phyloP scores from a whole-genome alignment of 2,113 vertebrate species.

The Forbesichthys papilliferus region DNA sequence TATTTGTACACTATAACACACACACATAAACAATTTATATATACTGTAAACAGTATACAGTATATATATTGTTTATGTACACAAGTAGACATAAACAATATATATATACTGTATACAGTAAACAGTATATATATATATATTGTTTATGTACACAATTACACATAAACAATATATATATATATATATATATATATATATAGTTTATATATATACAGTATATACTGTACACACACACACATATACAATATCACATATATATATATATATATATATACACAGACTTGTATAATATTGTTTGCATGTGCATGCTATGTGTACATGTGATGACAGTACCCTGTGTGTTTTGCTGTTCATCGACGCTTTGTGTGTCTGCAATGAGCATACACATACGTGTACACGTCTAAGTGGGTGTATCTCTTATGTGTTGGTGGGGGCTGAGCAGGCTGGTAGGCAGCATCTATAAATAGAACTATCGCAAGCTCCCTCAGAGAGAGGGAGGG shows the following conservation, averaged over 20 bases:
- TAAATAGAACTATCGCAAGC: slow-evolving; percentile 62
- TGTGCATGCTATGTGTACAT: slow-evolving; percentile 1
- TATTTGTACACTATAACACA: background rate
- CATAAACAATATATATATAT: background rate
- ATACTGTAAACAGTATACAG: background rate
- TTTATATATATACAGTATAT: no score
- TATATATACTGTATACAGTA: no score
- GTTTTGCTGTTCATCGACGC: slow-evolving; percentile 9
- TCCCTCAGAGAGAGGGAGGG: slow-evolving; percentile 19
- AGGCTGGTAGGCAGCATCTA: slow-evolving; percentile 43
- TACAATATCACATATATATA: no score
- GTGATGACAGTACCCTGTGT: slow-evolving; percentile 17
- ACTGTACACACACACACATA: no score
- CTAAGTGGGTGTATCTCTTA: slow-evolving; percentile 55
- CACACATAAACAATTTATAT: background rate
- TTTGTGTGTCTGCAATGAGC: background rate
- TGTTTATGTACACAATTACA: background rate
- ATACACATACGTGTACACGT: slow-evolving; percentile 6
- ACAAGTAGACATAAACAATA: no score
- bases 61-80: no score
- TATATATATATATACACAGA: background rate
- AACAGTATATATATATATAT: no score
- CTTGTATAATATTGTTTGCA: background rate
- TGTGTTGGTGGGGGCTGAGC: slow-evolving; percentile 48
- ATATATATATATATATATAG: background rate